Conservation (phyloP, 2,797 vertebrate genomes). For the Coregonus sp. region DNA sequence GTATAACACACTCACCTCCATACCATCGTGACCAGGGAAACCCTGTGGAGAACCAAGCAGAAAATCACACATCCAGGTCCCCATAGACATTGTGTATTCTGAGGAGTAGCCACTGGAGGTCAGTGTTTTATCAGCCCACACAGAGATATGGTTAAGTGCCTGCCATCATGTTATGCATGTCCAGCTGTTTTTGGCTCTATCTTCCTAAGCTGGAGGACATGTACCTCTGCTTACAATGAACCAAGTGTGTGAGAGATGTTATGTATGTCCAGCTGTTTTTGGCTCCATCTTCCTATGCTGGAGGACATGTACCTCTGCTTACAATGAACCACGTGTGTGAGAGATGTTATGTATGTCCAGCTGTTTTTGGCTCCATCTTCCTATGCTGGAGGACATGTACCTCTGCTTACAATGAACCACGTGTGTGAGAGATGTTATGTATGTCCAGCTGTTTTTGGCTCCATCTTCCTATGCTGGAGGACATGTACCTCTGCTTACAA, state of each 20-base stretch:
- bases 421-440: too few relatives aligned
- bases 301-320: background rate
- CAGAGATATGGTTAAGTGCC: background rate
- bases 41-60: slow-evolving; percentile 69
- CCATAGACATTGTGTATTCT: slow-evolving; percentile 13
- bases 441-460: background rate
- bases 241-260: too few relatives aligned
- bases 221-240: background rate
- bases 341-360: background rate
- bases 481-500: background rate
- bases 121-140: slow-evolving; percentile 46
- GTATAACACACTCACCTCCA: slow-evolving; percentile 73
- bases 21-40: slow-evolving; percentile 81
- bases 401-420: background rate
- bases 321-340: too few relatives aligned
- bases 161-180: background rate
- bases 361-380: background rate
- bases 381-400: background rate
- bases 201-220: background rate
- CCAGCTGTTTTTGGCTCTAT: background rate
- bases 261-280: background rate
- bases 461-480: background rate
- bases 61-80: slow-evolving; percentile 6
- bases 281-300: background rate
- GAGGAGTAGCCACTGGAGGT: slow-evolving; percentile 65